Evolutionary conservation across 2,797 vertebrate genomes (phyloP).

Genomic region (Chaetophractus vellerosus): DNA sequence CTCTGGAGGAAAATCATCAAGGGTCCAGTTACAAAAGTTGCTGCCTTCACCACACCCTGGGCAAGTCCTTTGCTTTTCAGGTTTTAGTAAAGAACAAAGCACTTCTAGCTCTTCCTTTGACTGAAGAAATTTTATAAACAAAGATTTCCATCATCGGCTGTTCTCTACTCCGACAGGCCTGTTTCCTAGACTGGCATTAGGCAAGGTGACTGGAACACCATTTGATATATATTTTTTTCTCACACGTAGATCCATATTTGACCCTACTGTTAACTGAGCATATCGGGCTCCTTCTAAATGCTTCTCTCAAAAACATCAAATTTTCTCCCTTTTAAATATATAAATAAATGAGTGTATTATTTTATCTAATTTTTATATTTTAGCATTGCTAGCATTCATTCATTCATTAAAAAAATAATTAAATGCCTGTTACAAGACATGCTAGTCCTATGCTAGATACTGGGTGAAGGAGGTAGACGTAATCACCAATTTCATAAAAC

Average conservation of each 20-base stretch:
- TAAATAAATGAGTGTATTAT: constrained; percentile 26
- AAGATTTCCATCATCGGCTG: not conserved
- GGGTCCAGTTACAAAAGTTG: not conserved
- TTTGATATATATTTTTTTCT: not conserved
- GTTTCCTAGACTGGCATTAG: constrained; percentile 1
- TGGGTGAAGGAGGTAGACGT: not conserved
- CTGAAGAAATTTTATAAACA: constrained; percentile 52
- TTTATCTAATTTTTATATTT: not conserved
- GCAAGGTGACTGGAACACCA: not conserved
- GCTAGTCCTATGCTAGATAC: not conserved
- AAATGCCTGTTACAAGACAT: not conserved
- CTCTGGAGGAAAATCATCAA: not conserved
- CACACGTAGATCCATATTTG: not conserved
- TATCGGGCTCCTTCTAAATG: constrained; percentile 19
- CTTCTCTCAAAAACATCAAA: constrained; percentile 24
- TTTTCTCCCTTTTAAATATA: constrained; percentile 48
- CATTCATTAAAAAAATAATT: constrained; percentile 7
- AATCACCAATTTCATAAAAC: constrained; percentile 2
- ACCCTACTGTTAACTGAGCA: not conserved
- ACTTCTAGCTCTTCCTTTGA: not conserved
- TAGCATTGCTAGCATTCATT: not conserved
- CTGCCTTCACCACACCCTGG: not conserved
- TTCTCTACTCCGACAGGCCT: constrained; percentile 16
- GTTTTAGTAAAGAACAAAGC: constrained; percentile 56
- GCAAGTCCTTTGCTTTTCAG: not conserved